phyloP scores from a whole-genome alignment of 1,140 invertebrate species.

The Trichonephila clavipes region DNA sequence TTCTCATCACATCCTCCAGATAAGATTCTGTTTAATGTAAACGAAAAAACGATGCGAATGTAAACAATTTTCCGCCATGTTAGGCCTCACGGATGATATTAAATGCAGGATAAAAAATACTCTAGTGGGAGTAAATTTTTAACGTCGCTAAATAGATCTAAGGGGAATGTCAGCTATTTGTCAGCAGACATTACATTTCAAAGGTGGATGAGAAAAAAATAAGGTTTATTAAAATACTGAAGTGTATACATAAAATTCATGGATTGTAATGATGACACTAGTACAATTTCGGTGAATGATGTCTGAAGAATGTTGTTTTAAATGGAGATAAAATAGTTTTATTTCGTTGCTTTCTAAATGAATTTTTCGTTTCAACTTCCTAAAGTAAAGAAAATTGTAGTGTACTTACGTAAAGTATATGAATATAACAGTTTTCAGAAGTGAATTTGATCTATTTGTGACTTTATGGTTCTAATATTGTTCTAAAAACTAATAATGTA shows the following conservation, averaged over 20 bases:
- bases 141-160: not conserved
- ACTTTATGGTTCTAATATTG: no score
- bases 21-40: conserved; percentile 44
- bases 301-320: no score
- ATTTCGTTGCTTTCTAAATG: no score
- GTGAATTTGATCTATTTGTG: no score
- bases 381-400: no score
- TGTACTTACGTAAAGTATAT: no score
- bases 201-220: not conserved
- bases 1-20: conserved; percentile 32
- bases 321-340: no score
- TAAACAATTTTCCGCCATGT: conserved; percentile 23
- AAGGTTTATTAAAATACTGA: not conserved
- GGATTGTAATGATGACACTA: no score
- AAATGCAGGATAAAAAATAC: not conserved
- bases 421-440: no score
- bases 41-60: conserved; percentile 35
- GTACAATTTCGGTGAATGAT: no score
- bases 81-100: not conserved
- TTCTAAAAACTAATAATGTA: no score
- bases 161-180: not conserved
- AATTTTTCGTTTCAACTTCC: no score
- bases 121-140: not conserved
- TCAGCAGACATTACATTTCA: not conserved
- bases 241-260: not conserved